These are phyloP conservation scores for Diarsia dahlii DNA, from an alignment of 2,888 invertebrate species.

Conservation along the genomic window DNA sequence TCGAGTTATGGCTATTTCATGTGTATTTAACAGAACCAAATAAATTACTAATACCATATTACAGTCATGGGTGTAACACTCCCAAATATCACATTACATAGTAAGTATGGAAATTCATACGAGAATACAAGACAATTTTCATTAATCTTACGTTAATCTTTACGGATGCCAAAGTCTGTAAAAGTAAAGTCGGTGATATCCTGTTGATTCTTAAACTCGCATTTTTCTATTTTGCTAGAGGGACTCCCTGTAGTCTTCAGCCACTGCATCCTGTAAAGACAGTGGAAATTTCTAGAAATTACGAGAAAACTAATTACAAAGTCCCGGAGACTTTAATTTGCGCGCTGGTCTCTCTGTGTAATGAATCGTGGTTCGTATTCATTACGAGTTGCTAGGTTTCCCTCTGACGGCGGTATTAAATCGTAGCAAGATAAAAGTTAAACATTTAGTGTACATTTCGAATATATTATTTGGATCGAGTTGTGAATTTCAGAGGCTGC, in stretches of 20 bases:
- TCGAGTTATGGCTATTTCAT: conserved; percentile 27
- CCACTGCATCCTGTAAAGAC: conserved; percentile 86
- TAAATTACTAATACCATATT: conserved; percentile 50
- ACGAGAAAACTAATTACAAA: conserved; percentile 51
- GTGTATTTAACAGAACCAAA: conserved; percentile 58
- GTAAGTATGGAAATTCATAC: neutral
- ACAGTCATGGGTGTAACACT: conserved; percentile 32
- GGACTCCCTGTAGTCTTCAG: conserved; percentile 94
- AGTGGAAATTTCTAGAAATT: conserved; percentile 46
- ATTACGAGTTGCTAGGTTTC: conserved; percentile 45
- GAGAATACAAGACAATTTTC: neutral
- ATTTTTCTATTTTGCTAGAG: conserved; percentile 93
- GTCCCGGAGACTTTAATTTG: conserved; percentile 48
- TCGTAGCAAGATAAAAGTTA: conserved; percentile 36
- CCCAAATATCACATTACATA: conserved; percentile 45
- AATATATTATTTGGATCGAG: conserved; percentile 35
- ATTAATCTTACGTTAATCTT: conserved; percentile 64
- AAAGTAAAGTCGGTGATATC: conserved; percentile 89
- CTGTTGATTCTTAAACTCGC: conserved; percentile 92
- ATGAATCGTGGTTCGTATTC: conserved; percentile 57
- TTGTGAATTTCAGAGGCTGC: conserved; percentile 17
- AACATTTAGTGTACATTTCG: conserved; percentile 22
- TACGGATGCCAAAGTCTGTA: conserved; percentile 86
- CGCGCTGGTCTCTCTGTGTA: conserved; percentile 41
- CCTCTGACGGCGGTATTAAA: conserved; percentile 20